Evolutionary conservation across 1,140 invertebrate species (phyloP), one percentile per base, ranked within the genome.

Genomic region (Chymomyza costata): DNA sequence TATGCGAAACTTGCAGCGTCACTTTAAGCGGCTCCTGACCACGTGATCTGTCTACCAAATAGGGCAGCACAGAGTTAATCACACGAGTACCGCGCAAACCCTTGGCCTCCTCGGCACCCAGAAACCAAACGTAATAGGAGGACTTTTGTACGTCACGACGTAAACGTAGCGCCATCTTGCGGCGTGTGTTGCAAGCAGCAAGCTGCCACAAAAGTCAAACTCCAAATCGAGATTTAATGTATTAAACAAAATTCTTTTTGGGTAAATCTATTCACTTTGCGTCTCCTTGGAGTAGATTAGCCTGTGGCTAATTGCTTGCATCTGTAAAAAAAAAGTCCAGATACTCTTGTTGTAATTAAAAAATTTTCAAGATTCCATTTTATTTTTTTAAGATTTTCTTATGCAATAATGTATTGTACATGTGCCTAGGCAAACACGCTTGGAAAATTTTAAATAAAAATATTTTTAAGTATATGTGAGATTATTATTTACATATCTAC

Each of bases 41-140:
- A 60, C 92, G 89, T 68, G 96, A 94, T 59, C 93, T 90, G 78
- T 94, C 91, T 54, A 97, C 89, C 50, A 99, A 88, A 67, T 95
- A 91, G 48, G 91, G 88, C 63, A 98, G 91, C 30, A 95, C 95
- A 1, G 95, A 93, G 17, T 93, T 85, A 1, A 95, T 92, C 68
- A 92, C 94, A 62, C 93, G 90, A 7, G 90, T 87, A 38, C 96
- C 95, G 8, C 95, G 88, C 54, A 98, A 89, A 10, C 95, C 96
- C 66, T 94, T 92, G 19, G 94, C 93, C 87, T 98, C 96, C 87
- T 97, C 94, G 64, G 97, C 96, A 14, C 97, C 97, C 63, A 99
- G 89, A 87, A 98, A 99, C 94, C 96, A 97, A 37, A 99, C 96
- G 87, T 99, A 99, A 87, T 97, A 98, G 21, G 96, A 97, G 37